Conservation (phyloP, 2,888 invertebrate genomes). For the Sceliomorpha sp. region DNA sequence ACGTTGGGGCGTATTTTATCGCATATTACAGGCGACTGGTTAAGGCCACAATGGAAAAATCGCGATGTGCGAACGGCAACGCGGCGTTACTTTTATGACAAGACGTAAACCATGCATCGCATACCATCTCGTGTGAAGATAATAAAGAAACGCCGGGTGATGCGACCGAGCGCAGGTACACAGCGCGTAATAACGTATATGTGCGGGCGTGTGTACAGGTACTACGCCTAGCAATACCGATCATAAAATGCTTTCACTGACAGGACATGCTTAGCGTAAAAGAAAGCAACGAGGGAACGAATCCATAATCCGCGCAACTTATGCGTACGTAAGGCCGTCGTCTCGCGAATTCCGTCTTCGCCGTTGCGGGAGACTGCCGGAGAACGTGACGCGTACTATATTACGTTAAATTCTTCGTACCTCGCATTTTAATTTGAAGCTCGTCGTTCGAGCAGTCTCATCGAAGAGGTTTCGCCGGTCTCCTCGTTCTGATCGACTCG, state of each 20-base stretch:
- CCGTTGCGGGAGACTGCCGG: constrained; percentile 12
- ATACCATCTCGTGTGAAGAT: constrained; percentile 67
- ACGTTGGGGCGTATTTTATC: constrained; percentile 65
- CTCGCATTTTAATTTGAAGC: constrained; percentile 34
- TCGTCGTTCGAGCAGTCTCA: constrained; percentile 9
- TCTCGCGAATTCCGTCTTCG: constrained; percentile 23
- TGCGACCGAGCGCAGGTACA: constrained; percentile 46
- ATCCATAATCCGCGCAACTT: constrained; percentile 67
- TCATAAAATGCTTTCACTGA: constrained; percentile 72
- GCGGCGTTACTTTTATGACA: constrained; percentile 70
- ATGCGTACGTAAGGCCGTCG: constrained; percentile 53
- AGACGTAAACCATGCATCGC: constrained; percentile 70
- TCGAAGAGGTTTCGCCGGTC: constrained; percentile 13
- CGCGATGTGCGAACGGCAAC: constrained; percentile 54
- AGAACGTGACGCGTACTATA: constrained; percentile 45
- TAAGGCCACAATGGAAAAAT: constrained; percentile 58
- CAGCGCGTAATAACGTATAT: constrained; percentile 13
- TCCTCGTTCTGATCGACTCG: constrained; percentile 13
- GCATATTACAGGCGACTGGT: constrained; percentile 65
- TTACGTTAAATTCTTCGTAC: constrained; percentile 45
- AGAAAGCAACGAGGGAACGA: constrained; percentile 54
- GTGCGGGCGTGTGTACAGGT: constrained; percentile 52
- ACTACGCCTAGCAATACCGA: constrained; percentile 58
- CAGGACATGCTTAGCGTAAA: constrained; percentile 69
- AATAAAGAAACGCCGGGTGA: constrained; percentile 65